These are phyloP conservation scores for Eulacestoma nigropectus DNA, from an alignment of 2,113 vertebrate genomes.

Conservation along the genomic window DNA sequence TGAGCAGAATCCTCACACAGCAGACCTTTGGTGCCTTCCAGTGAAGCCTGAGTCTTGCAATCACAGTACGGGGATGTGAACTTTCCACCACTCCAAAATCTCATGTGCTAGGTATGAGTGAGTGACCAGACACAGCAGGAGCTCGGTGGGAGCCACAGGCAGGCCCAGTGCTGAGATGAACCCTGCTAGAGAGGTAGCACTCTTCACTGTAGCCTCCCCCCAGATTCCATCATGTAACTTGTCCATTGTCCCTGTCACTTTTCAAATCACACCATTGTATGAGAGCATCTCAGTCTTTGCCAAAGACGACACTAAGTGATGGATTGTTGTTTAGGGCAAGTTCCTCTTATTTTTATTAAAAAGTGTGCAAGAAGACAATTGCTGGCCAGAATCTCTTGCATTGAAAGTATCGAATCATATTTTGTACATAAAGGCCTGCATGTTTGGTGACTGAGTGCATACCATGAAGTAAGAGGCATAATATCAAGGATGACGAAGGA, in stretches of 20 bases:
- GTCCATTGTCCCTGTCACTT: not conserved
- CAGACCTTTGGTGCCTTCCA: not conserved
- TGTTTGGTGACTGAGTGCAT: not conserved
- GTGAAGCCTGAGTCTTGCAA: not conserved
- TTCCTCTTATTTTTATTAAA: not conserved
- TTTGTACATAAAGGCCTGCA: not conserved
- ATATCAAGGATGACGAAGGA: not conserved
- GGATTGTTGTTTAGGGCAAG: not conserved
- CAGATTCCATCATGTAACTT: not conserved
- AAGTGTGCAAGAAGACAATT: not conserved
- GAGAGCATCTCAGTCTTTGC: not conserved
- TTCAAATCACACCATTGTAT: not conserved
- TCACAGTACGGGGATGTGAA: not conserved
- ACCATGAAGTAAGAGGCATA: not conserved
- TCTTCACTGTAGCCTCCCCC: not conserved
- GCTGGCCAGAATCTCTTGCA: not conserved
- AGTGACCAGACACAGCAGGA: not conserved
- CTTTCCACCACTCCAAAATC: not conserved
- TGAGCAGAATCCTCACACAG: not conserved
- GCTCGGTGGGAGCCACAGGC: not conserved
- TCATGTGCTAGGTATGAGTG: not conserved
- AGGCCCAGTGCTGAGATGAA: not conserved
- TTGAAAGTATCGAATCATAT: not conserved
- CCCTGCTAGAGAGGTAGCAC: not conserved
- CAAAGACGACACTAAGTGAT: not conserved